Conservation (phyloP, 2,113 vertebrate species). For the Aptenodytes forsteri region DNA sequence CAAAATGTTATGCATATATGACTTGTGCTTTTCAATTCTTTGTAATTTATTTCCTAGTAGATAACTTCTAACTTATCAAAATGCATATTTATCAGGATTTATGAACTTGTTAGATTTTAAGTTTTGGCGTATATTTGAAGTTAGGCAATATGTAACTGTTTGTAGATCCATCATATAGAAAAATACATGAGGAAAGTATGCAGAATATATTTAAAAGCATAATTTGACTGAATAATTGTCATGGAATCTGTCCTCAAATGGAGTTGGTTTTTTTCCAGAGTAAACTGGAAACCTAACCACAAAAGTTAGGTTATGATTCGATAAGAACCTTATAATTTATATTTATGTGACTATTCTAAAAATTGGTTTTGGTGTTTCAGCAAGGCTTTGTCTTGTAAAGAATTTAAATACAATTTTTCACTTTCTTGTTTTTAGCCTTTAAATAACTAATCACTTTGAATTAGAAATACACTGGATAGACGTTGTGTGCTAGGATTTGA, state of each 20-base stretch:
- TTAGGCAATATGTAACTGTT: neutral
- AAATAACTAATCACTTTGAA: neutral
- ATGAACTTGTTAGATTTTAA: neutral
- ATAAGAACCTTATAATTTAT: neutral
- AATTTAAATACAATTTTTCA: neutral
- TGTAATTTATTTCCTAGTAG: neutral
- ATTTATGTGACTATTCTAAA: neutral
- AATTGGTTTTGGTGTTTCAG: neutral
- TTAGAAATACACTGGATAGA: neutral
- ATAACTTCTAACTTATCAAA: neutral
- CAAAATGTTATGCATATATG: neutral
- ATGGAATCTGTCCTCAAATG: neutral
- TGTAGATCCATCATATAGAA: neutral
- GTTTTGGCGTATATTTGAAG: neutral
- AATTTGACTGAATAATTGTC: neutral
- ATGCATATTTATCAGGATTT: neutral
- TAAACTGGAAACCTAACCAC: neutral
- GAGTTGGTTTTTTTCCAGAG: neutral
- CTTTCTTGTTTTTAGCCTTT: neutral
- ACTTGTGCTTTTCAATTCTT: neutral
- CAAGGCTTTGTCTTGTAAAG: neutral
- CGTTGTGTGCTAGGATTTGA: neutral
- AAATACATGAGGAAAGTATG: neutral
- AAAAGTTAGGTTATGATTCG: neutral
- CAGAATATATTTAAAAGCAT: neutral